Evolutionary conservation across 2,797 vertebrate species (phyloP).

Genomic region (Falco berigora): DNA sequence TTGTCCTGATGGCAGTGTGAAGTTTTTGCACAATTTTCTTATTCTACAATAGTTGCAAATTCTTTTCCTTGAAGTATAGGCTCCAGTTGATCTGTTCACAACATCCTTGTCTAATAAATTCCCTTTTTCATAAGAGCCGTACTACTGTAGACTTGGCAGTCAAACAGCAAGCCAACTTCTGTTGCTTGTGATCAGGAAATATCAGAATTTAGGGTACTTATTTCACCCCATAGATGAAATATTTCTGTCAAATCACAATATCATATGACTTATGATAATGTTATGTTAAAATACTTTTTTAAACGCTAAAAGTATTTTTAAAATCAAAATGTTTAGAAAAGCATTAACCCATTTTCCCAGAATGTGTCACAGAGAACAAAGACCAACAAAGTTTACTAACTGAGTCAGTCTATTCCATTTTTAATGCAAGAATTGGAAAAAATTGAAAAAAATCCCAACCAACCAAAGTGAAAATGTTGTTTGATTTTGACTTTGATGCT

Average conservation of each 20-base stretch:
- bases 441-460: fast-evolving
- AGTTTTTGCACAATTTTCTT: not conserved
- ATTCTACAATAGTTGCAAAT: not conserved
- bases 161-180: not conserved
- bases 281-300: not conserved
- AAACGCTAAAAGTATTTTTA: not conserved
- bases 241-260: not conserved
- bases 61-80: not conserved
- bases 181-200: not conserved
- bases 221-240: not conserved
- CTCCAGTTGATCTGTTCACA: not conserved
- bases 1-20: not conserved
- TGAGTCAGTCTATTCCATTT: not conserved
- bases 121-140: not conserved
- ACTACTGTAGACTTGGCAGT: not conserved
- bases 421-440: not conserved
- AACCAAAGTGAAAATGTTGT: not conserved
- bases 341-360: not conserved
- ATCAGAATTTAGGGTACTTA: not conserved
- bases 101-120: not conserved
- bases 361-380: not conserved
- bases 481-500: not conserved
- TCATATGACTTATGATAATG: not conserved
- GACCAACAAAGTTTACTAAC: not conserved
- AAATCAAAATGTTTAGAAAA: not conserved